Conservation (phyloP, 2,797 vertebrate species). For the Dendrocincla tyrannina region DNA sequence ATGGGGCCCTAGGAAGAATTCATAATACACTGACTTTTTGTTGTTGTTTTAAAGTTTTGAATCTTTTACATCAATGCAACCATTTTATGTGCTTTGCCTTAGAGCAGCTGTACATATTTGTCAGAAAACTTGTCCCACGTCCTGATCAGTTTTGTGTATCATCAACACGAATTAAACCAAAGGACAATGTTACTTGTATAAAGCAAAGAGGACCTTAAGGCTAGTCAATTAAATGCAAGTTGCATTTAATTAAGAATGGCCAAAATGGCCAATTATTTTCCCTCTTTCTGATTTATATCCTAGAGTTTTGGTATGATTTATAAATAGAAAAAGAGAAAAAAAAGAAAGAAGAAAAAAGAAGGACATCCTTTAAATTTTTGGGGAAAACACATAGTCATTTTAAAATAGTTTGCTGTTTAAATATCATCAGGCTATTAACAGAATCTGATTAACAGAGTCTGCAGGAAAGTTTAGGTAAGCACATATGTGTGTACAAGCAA, state of each 20-base stretch:
- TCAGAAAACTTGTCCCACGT: not conserved
- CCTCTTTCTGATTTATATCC: not conserved
- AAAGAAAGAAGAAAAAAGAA: not conserved
- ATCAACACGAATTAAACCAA: not conserved
- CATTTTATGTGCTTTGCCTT: not conserved
- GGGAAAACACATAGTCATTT: rapidly evolving
- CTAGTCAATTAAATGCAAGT: not conserved
- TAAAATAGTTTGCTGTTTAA: not conserved
- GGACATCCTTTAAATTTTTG: rapidly evolving
- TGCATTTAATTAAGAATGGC: not conserved
- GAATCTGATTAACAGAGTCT: not conserved
- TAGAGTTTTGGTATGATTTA: not conserved
- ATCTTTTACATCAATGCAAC: not conserved
- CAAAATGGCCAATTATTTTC: not conserved
- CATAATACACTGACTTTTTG: not conserved
- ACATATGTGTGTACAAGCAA: not conserved
- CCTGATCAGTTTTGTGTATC: not conserved
- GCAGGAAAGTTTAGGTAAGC: not conserved
- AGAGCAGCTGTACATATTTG: not conserved
- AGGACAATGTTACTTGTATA: not conserved
- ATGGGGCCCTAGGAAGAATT: not conserved
- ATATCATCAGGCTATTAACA: not conserved
- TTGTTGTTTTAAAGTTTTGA: not conserved
- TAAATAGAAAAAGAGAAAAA: rapidly evolving
- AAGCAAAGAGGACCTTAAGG: not conserved